These are phyloP conservation scores for Lasioglossum leucozonium DNA, from an alignment of 2,888 invertebrate species.

Conservation along the genomic window DNA sequence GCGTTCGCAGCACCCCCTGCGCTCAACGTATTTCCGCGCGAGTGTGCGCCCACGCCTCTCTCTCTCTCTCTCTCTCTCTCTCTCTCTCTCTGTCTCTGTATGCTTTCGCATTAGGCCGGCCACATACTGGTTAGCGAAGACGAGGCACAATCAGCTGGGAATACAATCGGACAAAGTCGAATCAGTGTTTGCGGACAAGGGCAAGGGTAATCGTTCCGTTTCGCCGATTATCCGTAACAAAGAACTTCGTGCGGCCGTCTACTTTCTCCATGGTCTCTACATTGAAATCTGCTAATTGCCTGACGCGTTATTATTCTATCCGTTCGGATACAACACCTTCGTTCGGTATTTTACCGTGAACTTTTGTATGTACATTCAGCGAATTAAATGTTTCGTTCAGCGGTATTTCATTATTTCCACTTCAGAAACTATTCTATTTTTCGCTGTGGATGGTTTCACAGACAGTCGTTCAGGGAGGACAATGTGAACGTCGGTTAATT, in stretches of 20 bases:
- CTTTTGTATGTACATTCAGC: no score
- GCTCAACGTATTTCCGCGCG: constrained; percentile 25
- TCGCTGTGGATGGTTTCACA: background rate
- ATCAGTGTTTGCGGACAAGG: background rate
- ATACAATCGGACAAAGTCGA: constrained; percentile 36
- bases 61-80: background rate
- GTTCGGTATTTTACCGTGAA: no score
- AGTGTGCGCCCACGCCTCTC: constrained; percentile 38
- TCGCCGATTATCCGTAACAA: background rate
- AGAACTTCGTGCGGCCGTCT: background rate
- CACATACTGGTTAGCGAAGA: constrained; percentile 33
- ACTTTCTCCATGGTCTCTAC: background rate
- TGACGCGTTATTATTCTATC: no score
- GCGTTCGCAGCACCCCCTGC: background rate
- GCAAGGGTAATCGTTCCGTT: background rate
- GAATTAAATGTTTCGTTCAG: background rate
- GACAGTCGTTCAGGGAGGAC: background rate
- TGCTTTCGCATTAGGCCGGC: constrained; percentile 15
- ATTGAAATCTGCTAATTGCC: no score
- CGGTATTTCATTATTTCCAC: background rate
- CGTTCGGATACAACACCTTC: background rate
- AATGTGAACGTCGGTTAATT: background rate
- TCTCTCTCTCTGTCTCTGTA: background rate
- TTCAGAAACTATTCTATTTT: background rate
- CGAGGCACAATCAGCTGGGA: constrained; percentile 28